Evolutionary conservation across 2,888 invertebrate genomes (phyloP), one percentile per base, ranked within the genome.

Genomic region (Pardosa pseudoannulata): DNA sequence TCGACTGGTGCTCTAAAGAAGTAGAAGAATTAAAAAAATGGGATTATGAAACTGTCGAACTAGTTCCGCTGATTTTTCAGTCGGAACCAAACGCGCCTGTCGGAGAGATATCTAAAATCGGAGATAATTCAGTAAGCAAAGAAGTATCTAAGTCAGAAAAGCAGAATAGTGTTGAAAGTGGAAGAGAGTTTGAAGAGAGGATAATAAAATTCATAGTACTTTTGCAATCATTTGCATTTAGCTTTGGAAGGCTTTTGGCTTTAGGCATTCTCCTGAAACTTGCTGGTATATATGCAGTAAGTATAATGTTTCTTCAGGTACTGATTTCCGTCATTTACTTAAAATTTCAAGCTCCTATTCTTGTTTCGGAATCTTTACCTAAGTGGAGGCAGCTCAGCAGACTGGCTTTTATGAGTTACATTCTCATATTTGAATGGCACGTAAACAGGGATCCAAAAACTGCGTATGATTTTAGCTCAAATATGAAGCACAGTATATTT

Each of bases 341-440:
- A 16, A 86, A 86, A 39, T 86, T 86, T 68, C 85, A 86, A 64
- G 85, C 50, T 3, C 79, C 85, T 0, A 62, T 68, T 28, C 39
- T 86, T n/a, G 79, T 86, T 9, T 79, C 85, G 1, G 85, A 86
- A 1, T 74, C 74, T 7, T 75, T 86, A 28, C 64, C 79, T 9
- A 86, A 86, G 70, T 79, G 79, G 79, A 70, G 79, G 19, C 85
- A 86, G 13, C 70, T 86, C 13, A 62, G 27, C 0, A 79, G 85
- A 19, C 41, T 86, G 39, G 74, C 74, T 36, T 86, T 86, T n/a
- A 62, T 86, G 74, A 74, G 79, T 46, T 86, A 79, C 23, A 86
- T 86, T 68, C 46, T 86, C n/a, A 79, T 86, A 31, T 86, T 86
- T 23, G 85, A 86, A 39, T 86, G 79, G 79, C 85, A 86, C 19